These are phyloP conservation scores for Bovichtus variegatus DNA, from an alignment of 2,797 vertebrate genomes.

Conservation along the genomic window DNA sequence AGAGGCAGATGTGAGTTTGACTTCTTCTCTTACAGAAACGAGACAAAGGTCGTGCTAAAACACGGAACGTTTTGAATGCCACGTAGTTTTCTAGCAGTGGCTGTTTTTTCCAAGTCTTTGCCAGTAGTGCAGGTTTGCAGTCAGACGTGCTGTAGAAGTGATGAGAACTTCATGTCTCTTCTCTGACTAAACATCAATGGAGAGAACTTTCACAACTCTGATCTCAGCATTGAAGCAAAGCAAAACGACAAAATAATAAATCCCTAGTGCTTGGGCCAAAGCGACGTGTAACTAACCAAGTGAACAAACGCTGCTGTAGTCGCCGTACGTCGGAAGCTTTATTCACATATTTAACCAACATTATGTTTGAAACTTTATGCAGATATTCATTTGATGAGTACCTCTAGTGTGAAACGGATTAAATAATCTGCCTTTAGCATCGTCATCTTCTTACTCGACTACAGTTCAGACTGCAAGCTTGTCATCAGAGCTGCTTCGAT, in stretches of 20 bases:
- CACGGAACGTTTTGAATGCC: not conserved
- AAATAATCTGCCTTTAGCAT: not conserved
- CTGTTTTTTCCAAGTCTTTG: not conserved
- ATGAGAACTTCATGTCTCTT: conserved; percentile 79
- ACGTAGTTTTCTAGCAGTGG: not conserved
- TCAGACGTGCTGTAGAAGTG: conserved; percentile 59
- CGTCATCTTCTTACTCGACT: too few species aligned
- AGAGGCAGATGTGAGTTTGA: conserved; percentile 95
- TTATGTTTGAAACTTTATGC: too few species aligned
- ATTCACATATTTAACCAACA: too few species aligned
- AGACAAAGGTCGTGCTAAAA: not conserved
- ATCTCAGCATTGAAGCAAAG: conserved; percentile 57
- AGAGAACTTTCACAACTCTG: conserved; percentile 68
- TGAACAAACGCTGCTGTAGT: not conserved
- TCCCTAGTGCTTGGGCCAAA: too few species aligned
- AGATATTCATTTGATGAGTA: too few species aligned
- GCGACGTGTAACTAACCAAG: too few species aligned
- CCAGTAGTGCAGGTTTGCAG: not conserved
- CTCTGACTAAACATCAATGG: conserved; percentile 72
- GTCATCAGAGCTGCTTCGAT: too few species aligned
- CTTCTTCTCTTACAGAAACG: not conserved
- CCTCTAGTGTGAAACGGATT: not conserved
- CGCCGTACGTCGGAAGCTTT: too few species aligned
- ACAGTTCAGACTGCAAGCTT: not conserved
- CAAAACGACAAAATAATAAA: not conserved